These are phyloP conservation scores for Zapus hudsonius DNA, from an alignment of 2,113 vertebrate genomes.

Conservation along the genomic window DNA sequence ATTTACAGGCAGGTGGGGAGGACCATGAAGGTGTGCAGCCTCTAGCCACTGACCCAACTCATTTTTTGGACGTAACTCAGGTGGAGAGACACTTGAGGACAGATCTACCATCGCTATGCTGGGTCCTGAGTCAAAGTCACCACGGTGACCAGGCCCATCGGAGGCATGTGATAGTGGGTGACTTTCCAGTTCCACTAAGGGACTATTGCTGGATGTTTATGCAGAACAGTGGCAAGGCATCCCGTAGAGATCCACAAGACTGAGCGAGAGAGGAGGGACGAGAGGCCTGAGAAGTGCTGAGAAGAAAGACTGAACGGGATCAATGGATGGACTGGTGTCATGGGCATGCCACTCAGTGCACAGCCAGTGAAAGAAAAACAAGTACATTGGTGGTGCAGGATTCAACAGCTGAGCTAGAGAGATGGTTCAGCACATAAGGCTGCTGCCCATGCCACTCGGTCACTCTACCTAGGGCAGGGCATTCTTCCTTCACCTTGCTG, in stretches of 20 bases:
- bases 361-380: neutral
- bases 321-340: neutral
- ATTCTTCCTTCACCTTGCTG: no score
- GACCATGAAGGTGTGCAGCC: neutral
- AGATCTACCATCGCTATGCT: fast-evolving
- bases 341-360: neutral
- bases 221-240: neutral
- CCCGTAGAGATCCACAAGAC: neutral
- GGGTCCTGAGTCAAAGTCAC: neutral
- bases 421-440: neutral
- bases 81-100: fast-evolving
- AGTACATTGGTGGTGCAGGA: neutral
- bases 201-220: fast-evolving
- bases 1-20: neutral
- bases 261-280: neutral
- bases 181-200: no score
- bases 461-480: no score
- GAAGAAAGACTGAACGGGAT: neutral
- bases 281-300: neutral
- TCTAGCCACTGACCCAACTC: fast-evolving
- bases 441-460: no score
- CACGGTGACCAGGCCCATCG: fast-evolving
- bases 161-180: fast-evolving
- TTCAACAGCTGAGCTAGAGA: neutral
- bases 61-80: fast-evolving